phyloP scores from a whole-genome alignment of 1,140 invertebrate genomes.

The Aleiodes sp. region DNA sequence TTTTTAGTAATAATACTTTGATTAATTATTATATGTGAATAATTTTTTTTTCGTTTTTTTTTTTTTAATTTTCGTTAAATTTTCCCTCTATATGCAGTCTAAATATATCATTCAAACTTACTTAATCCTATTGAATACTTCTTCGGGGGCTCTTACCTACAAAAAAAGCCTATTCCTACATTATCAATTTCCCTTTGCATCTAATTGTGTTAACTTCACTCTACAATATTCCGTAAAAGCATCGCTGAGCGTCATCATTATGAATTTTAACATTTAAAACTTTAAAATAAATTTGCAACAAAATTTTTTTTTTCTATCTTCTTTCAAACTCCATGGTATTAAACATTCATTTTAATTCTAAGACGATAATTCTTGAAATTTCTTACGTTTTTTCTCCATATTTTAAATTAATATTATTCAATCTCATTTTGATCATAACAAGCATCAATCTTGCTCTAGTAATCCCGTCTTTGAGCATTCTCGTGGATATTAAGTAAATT shows the following conservation, averaged over 20 bases:
- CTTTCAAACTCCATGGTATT: conserved; percentile 11
- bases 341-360: conserved; percentile 26
- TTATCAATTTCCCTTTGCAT: neutral
- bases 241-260: neutral
- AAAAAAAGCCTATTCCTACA: conserved; percentile 24
- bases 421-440: conserved; percentile 6
- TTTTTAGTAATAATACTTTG: neutral
- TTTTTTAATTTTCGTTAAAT: neutral
- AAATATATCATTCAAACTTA: conserved; percentile 13
- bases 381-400: neutral
- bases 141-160: conserved; percentile 12
- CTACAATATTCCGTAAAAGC: conserved; percentile 8
- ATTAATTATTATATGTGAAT: too few species aligned
- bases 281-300: neutral
- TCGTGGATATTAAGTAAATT: neutral
- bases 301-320: neutral
- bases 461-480: neutral
- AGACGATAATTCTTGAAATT: conserved; percentile 19
- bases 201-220: neutral
- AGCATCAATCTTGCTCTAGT: neutral
- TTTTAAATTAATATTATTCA: too few species aligned
- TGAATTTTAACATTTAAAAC: neutral
- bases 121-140: conserved; percentile 26
- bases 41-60: neutral
- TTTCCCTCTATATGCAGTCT: conserved; percentile 10